Evolutionary conservation across 2,797 vertebrate species (phyloP).

Genomic region (Ambastaia sidthimunki): DNA sequence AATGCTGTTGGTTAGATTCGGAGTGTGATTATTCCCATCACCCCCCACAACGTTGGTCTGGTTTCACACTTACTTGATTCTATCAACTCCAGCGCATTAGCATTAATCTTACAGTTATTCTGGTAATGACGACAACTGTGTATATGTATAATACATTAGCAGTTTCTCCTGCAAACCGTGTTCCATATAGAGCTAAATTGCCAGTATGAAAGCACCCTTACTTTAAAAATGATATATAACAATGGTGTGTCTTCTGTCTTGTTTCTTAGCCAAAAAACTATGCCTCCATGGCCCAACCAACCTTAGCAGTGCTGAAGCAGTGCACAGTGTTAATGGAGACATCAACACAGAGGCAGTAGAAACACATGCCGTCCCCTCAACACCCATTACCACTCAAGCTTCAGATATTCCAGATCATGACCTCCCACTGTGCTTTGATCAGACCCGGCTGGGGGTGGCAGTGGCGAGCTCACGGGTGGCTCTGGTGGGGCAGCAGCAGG

Average conservation of each 20-base stretch:
- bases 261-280: neutral
- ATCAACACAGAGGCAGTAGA: conserved; percentile 14
- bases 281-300: neutral
- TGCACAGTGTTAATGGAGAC: neutral
- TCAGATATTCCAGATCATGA: conserved; percentile 65
- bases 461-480: conserved; percentile 68
- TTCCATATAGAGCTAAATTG: too few species aligned
- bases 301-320: neutral
- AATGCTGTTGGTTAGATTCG: too few species aligned
- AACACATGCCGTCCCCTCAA: conserved; percentile 16
- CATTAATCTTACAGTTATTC: too few species aligned
- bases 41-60: too few species aligned
- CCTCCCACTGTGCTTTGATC: conserved; percentile 76
- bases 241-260: neutral
- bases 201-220: neutral
- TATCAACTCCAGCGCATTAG: too few species aligned
- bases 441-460: conserved; percentile 69
- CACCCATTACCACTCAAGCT: neutral
- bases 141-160: too few species aligned
- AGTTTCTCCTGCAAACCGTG: too few species aligned
- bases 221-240: neutral
- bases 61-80: too few species aligned
- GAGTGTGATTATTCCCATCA: too few species aligned
- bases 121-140: too few species aligned
- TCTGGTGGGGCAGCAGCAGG: conserved; percentile 37